Evolutionary conservation across 2,888 invertebrate genomes (phyloP).

Genomic region (Norana najaformis): DNA sequence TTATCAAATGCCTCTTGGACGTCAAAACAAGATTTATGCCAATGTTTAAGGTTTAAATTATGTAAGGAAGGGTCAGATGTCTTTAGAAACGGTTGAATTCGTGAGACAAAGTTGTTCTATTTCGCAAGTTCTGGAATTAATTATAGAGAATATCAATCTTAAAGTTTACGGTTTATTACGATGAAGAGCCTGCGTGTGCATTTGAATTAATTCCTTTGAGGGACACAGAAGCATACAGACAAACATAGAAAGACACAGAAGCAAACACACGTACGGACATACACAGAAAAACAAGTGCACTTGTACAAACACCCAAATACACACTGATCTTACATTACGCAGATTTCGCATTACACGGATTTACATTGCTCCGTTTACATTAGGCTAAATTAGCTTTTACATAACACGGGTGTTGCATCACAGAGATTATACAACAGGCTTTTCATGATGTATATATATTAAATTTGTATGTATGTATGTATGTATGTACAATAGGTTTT

Average conservation of each 20-base stretch:
- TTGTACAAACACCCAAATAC: too few relatives aligned
- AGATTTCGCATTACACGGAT: too few relatives aligned
- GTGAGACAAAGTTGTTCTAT: neutral
- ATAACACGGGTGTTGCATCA: too few relatives aligned
- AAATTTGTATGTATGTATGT: constrained; percentile 6
- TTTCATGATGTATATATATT: too few relatives aligned
- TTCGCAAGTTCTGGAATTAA: neutral
- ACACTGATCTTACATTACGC: too few relatives aligned
- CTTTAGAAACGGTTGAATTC: neutral
- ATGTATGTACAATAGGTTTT: neutral
- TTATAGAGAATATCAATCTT: neutral
- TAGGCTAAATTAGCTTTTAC: too few relatives aligned
- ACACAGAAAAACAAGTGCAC: neutral
- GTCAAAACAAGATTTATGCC: neutral
- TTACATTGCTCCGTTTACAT: too few relatives aligned
- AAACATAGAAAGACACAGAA: neutral
- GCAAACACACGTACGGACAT: neutral
- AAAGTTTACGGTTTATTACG: neutral
- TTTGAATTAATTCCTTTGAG: neutral
- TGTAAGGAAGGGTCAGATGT: neutral
- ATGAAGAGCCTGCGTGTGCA: neutral
- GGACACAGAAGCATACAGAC: neutral
- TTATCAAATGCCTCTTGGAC: neutral
- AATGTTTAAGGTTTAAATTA: neutral
- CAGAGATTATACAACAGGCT: too few relatives aligned